Evolutionary conservation across 2,888 invertebrate genomes (phyloP), one percentile per base, ranked within the genome.

Genomic region (Pristionchus mayeri): DNA sequence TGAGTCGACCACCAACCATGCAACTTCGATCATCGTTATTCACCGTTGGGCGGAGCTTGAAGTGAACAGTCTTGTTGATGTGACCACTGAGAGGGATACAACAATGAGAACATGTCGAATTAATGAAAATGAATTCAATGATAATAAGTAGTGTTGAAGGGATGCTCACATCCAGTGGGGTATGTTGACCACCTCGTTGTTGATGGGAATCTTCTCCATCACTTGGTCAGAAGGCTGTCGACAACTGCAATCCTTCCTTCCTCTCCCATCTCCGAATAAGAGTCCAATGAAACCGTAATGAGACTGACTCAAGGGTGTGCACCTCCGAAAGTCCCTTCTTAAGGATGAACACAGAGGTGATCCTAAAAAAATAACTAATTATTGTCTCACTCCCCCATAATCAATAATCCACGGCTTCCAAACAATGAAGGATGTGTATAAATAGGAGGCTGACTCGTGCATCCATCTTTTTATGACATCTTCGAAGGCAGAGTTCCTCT

Each of bases 271-370:
- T 44, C 44, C 6, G 44, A 67, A 34, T 2, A 67, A 37, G 6
- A 24, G 13, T 67, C 2, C 7, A 0, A 57, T 57, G 6, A 57
- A 24, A 27, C 24, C 9, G 24, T 34, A n/a, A 44, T 3, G 9
- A 1, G 13, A 24, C 71, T 40, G 9, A 71, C 71, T 44, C 40
- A 9, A 71, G n/a, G 21, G 71, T 71, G 44, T 71, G 71, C 44
- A 71, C 71, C 9, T 71, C 71, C 40, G 71, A 71, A 40, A 71
- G 37, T 71, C 71, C 71, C 71, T 71, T 71, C 71, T 44, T 71
- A 40, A 71, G 9, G 13, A 44, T 18, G 24, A 71, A 3, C 3
- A 7, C n/a, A 13, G 40, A 11, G 21, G 71, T 44, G 40, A 71
- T 71, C 71, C 71, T 71, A 40, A 16, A 44, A 44, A 4, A 21